These are phyloP conservation scores for Hesperia comma DNA, from an alignment of 2,888 invertebrate genomes.

Conservation along the genomic window DNA sequence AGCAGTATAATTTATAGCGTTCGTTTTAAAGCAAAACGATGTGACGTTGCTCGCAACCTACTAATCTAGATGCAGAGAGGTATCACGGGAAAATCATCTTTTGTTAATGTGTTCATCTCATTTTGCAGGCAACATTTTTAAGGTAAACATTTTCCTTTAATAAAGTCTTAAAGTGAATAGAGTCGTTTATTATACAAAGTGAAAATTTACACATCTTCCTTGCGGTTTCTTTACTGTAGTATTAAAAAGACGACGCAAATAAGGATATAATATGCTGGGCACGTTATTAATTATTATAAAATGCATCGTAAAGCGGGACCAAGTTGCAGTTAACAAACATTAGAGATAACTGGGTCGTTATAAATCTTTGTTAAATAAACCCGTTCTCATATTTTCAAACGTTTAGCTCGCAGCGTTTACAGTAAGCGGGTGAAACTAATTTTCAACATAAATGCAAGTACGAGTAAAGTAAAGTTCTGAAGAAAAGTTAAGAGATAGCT, in stretches of 20 bases:
- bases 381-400: conserved; percentile 66
- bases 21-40: not conserved
- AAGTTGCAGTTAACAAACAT: conserved; percentile 38
- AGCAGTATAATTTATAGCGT: not conserved
- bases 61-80: conserved; percentile 3
- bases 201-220: conserved; percentile 38
- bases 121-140: conserved; percentile 8
- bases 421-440: conserved; percentile 72
- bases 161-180: conserved; percentile 25
- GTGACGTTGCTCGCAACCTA: not conserved
- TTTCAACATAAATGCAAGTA: conserved; percentile 62
- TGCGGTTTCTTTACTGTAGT: conserved; percentile 22
- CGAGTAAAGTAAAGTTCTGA: conserved; percentile 54
- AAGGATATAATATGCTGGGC: conserved; percentile 32
- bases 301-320: conserved; percentile 33
- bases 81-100: not conserved
- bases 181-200: conserved; percentile 23
- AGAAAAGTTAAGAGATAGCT: not conserved
- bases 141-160: conserved; percentile 27
- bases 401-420: conserved; percentile 65
- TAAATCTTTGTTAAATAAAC: conserved; percentile 76
- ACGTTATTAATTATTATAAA: conserved; percentile 36
- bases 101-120: conserved; percentile 4
- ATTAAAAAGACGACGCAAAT: conserved; percentile 31
- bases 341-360: conserved; percentile 61